phyloP scores from a whole-genome alignment of 23 tunicate genomes.

The Ascidia mentula region DNA sequence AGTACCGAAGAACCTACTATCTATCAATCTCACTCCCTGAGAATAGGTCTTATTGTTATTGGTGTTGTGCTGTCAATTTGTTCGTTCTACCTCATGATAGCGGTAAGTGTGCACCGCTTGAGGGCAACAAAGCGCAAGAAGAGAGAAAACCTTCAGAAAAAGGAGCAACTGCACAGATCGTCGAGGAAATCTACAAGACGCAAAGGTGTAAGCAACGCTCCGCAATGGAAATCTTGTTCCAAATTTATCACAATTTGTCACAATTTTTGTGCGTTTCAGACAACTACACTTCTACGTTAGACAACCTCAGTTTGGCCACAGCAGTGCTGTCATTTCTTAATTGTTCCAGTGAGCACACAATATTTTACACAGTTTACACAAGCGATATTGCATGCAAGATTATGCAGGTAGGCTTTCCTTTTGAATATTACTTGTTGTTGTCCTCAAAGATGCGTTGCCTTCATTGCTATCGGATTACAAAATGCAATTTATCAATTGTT shows the following conservation, averaged over 20 bases:
- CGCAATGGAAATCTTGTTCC: too few species aligned
- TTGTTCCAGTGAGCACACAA: slow-evolving; percentile 52
- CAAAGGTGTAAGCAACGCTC: not conserved
- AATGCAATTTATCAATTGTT: too few species aligned
- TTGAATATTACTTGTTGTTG: not conserved
- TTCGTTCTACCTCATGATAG: slow-evolving; percentile 25
- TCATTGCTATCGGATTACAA: not conserved
- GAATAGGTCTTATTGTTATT: not conserved
- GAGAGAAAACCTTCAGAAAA: not conserved
- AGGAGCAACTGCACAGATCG: too few species aligned
- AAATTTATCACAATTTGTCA: too few species aligned
- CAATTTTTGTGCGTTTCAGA: slow-evolving; percentile 10
- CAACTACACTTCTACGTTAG: slow-evolving; percentile 30
- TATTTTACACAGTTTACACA: slow-evolving; percentile 19
- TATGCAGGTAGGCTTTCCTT: slow-evolving; percentile 67
- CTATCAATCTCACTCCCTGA: not conserved
- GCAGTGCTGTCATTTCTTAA: slow-evolving; percentile 57
- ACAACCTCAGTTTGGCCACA: slow-evolving; percentile 46
- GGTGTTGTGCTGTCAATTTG: slow-evolving; percentile 31
- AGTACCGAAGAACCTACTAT: too few species aligned
- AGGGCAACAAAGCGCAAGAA: slow-evolving; percentile 5
- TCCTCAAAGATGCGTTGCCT: not conserved
- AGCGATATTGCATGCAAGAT: slow-evolving; percentile 47
- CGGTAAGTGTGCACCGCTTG: slow-evolving; percentile 29
- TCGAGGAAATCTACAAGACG: slow-evolving; percentile 7